phyloP scores from a whole-genome alignment of 1,140 invertebrate species.

The Chironomus tepperi region DNA sequence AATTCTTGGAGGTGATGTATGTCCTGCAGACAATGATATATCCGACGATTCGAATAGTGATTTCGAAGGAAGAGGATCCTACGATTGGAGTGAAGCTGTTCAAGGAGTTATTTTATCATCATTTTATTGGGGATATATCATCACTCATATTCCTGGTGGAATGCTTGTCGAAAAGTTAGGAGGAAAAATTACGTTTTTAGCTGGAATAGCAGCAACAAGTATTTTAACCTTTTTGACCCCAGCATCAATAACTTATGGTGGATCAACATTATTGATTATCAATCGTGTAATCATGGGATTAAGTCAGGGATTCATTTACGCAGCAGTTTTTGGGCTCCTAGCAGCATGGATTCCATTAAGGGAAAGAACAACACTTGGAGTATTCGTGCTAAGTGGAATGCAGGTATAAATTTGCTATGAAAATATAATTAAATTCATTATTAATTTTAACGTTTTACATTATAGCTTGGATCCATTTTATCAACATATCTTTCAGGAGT shows the following conservation, averaged over 20 bases:
- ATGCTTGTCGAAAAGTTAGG: slow-evolving; percentile 49
- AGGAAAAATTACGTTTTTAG: slow-evolving; percentile 46
- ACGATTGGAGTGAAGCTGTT: slow-evolving; percentile 50
- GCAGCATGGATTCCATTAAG: slow-evolving; percentile 15
- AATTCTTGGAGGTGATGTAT: slow-evolving; percentile 32
- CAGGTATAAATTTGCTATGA: neutral
- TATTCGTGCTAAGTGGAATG: slow-evolving; percentile 21
- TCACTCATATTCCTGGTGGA: slow-evolving; percentile 54
- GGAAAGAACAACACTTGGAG: slow-evolving; percentile 19
- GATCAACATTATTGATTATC: slow-evolving; percentile 29
- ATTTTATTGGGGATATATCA: slow-evolving; percentile 54
- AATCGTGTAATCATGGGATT: slow-evolving; percentile 39
- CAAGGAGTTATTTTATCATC: slow-evolving; percentile 48
- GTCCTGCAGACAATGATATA: slow-evolving; percentile 37
- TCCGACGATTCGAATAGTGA: slow-evolving; percentile 34
- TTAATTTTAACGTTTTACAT: neutral
- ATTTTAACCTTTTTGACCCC: slow-evolving; percentile 41
- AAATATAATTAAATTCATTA: no score
- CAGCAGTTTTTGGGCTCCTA: slow-evolving; percentile 5
- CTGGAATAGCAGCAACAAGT: slow-evolving; percentile 39
- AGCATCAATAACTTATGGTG: slow-evolving; percentile 32
- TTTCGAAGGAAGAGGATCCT: slow-evolving; percentile 35
- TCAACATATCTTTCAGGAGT: slow-evolving; percentile 62
- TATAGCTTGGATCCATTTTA: slow-evolving; percentile 54
- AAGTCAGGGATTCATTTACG: slow-evolving; percentile 24